phyloP scores from a whole-genome alignment of 2,797 vertebrate genomes.

The Lindbergichthys nudifrons region DNA sequence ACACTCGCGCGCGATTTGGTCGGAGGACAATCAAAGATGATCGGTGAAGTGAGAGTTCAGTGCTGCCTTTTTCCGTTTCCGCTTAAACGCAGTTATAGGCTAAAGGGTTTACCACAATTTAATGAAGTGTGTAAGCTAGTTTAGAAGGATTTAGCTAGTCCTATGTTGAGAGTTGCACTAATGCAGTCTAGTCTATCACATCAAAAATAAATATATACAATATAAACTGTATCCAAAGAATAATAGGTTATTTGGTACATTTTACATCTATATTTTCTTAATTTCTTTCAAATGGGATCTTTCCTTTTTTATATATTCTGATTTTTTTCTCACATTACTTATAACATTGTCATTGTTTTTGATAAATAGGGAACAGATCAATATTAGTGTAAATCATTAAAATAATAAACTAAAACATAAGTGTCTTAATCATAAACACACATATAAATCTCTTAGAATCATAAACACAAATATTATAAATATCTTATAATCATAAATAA shows the following conservation, averaged over 20 bases:
- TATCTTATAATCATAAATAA: too few relatives aligned
- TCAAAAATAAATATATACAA: neutral
- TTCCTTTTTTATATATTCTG: too few relatives aligned
- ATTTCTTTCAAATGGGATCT: neutral
- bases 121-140: too few relatives aligned
- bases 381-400: too few relatives aligned
- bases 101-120: neutral
- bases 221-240: too few relatives aligned
- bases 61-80: slow-evolving; percentile 7
- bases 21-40: slow-evolving; percentile 37
- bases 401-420: too few relatives aligned
- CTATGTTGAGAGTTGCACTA: neutral
- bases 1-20: slow-evolving; percentile 37
- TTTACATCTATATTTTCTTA: neutral
- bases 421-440: too few relatives aligned
- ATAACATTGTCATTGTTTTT: too few relatives aligned
- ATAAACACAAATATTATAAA: too few relatives aligned
- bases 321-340: too few relatives aligned
- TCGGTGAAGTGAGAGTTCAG: rapidly evolving
- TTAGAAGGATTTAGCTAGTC: neutral
- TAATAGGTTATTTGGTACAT: neutral
- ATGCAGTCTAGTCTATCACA: neutral
- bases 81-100: neutral
- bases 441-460: too few relatives aligned
- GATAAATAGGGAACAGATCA: too few relatives aligned